phyloP scores from a whole-genome alignment of 2,888 invertebrate genomes.

The Polymixis flavicincta region DNA sequence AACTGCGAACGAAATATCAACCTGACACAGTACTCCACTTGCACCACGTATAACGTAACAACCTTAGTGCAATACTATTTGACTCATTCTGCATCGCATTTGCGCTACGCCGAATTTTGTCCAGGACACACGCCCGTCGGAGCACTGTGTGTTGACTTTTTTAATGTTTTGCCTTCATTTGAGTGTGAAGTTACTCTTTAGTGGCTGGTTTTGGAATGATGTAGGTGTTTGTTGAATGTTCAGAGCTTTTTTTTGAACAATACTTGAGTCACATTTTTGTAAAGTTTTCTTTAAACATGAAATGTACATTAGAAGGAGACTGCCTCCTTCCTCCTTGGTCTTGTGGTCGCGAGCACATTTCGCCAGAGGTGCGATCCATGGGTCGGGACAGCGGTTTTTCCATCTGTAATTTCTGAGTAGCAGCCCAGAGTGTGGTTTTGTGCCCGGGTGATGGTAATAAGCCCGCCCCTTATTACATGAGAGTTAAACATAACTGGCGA shows the following conservation, averaged over 20 bases:
- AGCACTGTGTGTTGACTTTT: slow-evolving; percentile 31
- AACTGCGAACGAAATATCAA: slow-evolving; percentile 40
- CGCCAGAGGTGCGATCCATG: neutral
- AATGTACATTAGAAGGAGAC: neutral
- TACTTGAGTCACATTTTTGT: neutral
- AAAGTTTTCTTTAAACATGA: neutral
- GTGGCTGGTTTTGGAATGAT: neutral
- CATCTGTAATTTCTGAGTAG: no score
- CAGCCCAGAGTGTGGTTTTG: no score
- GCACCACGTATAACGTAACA: slow-evolving; percentile 31
- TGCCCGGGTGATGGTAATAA: neutral
- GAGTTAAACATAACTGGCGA: neutral
- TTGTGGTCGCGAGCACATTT: neutral
- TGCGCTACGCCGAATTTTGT: slow-evolving; percentile 34
- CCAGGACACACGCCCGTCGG: slow-evolving; percentile 8
- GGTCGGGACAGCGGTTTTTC: neutral
- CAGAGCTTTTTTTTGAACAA: neutral
- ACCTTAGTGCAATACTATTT: slow-evolving; percentile 40
- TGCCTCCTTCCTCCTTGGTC: neutral
- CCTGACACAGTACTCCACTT: slow-evolving; percentile 31
- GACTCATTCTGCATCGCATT: slow-evolving; percentile 49
- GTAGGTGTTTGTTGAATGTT: neutral
- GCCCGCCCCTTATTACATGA: neutral
- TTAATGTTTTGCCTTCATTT: slow-evolving; percentile 15
- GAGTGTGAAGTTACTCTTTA: slow-evolving; percentile 16